Evolutionary conservation across 2,797 vertebrate genomes (phyloP).

Genomic region (Petrocephalus sullivani): DNA sequence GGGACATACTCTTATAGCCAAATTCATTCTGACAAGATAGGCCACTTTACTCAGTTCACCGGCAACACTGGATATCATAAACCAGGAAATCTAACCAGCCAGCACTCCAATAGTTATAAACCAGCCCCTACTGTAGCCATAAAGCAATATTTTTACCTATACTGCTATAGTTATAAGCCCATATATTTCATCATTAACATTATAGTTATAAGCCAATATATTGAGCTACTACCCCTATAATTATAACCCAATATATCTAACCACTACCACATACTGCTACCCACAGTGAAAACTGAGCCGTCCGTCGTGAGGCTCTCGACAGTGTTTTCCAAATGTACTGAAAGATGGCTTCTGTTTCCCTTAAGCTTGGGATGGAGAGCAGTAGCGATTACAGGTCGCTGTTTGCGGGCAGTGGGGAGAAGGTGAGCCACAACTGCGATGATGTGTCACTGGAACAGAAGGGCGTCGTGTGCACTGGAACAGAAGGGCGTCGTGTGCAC

Average conservation of each 20-base stretch:
- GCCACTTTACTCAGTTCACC: background rate
- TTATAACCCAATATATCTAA: conserved; percentile 15
- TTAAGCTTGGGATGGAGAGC: background rate
- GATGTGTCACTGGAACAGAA: background rate
- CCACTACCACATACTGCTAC: background rate
- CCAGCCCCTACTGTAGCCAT: background rate
- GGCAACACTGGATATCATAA: background rate
- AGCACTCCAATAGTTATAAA: background rate
- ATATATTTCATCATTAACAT: background rate
- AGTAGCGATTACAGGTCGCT: background rate
- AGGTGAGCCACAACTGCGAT: background rate
- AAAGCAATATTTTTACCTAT: background rate
- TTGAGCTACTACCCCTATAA: conserved; percentile 11
- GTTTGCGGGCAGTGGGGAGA: background rate
- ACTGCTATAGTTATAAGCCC: conserved; percentile 1
- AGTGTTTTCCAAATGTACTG: background rate
- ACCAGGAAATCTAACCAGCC: conserved; percentile 1
- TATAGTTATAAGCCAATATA: conserved; percentile 17
- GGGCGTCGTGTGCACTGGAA: background rate
- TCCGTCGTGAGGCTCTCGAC: background rate
- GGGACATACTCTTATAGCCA: background rate
- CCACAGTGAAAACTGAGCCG: background rate
- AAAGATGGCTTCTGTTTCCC: background rate
- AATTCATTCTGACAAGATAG: background rate
- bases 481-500: background rate